Percentiles rank a stretch among this genome's conserved stretches.
Conservation (phyloP, 2,113 vertebrate species). For the Myotis lucifugus region DNA sequence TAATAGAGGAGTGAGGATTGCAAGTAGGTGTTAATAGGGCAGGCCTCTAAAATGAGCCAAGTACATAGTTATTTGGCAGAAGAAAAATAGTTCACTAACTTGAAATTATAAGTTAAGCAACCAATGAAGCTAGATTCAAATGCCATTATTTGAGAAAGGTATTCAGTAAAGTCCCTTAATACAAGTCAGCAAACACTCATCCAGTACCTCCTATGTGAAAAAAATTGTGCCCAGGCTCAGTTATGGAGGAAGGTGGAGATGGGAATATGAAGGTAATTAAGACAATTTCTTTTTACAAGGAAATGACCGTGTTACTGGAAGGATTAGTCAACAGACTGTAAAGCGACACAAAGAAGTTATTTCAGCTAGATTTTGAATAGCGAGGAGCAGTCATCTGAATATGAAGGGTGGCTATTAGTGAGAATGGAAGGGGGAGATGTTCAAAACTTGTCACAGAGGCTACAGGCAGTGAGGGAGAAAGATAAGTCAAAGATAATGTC, state of each 20-base stretch:
- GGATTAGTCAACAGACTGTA: neutral
- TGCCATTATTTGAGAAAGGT: conserved; percentile 7
- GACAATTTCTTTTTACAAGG: neutral
- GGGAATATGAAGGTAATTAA: neutral
- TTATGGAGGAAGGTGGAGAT: neutral
- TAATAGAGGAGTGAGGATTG: conserved; percentile 25
- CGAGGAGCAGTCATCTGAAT: neutral
- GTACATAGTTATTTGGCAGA: conserved; percentile 56
- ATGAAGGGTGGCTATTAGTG: neutral
- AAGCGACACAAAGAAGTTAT: neutral
- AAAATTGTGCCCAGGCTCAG: neutral
- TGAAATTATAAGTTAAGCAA: conserved; percentile 30
- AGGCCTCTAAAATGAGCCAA: conserved; percentile 62
- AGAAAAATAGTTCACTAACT: conserved; percentile 42
- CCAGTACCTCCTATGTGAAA: neutral
- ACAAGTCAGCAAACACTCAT: conserved; percentile 21
- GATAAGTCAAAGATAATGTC: neutral
- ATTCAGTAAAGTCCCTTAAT: conserved; percentile 15
- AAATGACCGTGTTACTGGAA: conserved; percentile 6
- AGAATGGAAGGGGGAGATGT: neutral
- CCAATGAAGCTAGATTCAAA: conserved; percentile 39
- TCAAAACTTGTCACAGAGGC: neutral
- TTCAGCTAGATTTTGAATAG: conserved; percentile 8
- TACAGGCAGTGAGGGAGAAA: neutral
- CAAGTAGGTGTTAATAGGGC: conserved; percentile 56